Percentiles rank a stretch among this genome's conserved stretches.
Evolutionary conservation across 2,888 invertebrate species (phyloP).

Genomic region (Elysia crispata): DNA sequence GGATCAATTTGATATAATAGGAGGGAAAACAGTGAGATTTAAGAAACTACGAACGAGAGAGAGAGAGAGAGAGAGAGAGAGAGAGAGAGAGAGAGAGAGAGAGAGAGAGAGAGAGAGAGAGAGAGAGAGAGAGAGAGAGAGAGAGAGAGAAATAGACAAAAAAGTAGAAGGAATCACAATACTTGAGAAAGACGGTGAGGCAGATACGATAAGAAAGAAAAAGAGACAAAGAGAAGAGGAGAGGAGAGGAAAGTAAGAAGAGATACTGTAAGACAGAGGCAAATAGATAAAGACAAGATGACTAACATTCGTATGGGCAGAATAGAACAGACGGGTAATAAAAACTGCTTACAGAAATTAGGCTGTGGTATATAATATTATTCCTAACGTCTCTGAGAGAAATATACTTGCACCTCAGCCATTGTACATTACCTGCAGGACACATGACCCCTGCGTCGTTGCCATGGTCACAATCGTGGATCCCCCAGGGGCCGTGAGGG

Average conservation of each 20-base stretch:
- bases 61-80: too few species aligned
- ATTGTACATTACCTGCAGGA: constrained; percentile 24
- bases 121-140: neutral
- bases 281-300: neutral
- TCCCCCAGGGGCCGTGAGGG: constrained; percentile 53
- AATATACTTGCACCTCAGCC: neutral
- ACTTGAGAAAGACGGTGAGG: neutral
- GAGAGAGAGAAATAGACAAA: neutral
- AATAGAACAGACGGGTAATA: too few species aligned
- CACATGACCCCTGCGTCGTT: constrained; percentile 63
- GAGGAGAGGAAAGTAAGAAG: neutral
- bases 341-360: too few species aligned
- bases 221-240: neutral
- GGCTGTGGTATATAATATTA: too few species aligned
- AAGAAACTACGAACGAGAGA: neutral
- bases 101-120: too few species aligned
- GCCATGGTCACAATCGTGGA: constrained; percentile 55
- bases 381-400: too few species aligned
- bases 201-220: neutral
- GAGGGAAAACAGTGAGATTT: too few species aligned
- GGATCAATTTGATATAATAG: too few species aligned
- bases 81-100: too few species aligned
- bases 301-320: neutral
- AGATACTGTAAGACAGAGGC: neutral
- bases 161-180: neutral